phyloP scores from a whole-genome alignment of 1,140 invertebrate species.

The Globodera rostochiensis region DNA sequence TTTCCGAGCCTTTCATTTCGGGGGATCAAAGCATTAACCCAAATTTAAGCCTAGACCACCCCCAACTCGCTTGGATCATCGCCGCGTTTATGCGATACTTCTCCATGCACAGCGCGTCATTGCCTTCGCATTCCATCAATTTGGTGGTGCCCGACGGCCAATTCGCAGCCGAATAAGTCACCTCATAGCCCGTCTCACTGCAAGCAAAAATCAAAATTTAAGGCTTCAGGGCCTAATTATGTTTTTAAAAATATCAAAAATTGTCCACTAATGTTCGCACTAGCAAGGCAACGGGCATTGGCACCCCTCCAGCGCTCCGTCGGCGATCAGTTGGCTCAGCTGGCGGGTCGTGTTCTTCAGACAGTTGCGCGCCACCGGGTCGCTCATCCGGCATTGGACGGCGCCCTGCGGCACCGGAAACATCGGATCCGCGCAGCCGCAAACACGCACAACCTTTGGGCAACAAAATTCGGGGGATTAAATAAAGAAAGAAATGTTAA shows the following conservation, averaged over 20 bases:
- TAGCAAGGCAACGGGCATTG: conserved; percentile 63
- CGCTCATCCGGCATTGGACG: conserved; percentile 47
- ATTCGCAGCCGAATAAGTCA: conserved; percentile 61
- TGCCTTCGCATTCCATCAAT: conserved; percentile 38
- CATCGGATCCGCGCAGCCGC: conserved; percentile 64
- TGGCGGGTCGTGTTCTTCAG: conserved; percentile 58
- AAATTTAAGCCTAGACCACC: not conserved
- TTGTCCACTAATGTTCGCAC: conserved; percentile 31
- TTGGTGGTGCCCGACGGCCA: conserved; percentile 65
- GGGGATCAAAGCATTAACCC: too few relatives aligned
- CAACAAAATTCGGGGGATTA: not conserved
- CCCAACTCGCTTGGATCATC: conserved; percentile 48
- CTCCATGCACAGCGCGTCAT: conserved; percentile 62
- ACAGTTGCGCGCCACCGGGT: conserved; percentile 58
- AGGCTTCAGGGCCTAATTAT: not conserved
- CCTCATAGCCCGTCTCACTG: conserved; percentile 64
- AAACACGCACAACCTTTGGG: conserved; percentile 41
- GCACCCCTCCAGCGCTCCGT: conserved; percentile 53
- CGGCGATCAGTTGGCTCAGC: conserved; percentile 54
- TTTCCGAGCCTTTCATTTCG: too few relatives aligned
- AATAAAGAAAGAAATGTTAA: too few relatives aligned
- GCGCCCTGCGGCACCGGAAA: conserved; percentile 39
- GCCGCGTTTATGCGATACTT: conserved; percentile 64
- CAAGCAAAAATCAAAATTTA: not conserved
- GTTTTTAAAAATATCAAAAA: not conserved